These are phyloP conservation scores for Pangasianodon gigas DNA, from an alignment of 2,113 vertebrate species.

Conservation along the genomic window DNA sequence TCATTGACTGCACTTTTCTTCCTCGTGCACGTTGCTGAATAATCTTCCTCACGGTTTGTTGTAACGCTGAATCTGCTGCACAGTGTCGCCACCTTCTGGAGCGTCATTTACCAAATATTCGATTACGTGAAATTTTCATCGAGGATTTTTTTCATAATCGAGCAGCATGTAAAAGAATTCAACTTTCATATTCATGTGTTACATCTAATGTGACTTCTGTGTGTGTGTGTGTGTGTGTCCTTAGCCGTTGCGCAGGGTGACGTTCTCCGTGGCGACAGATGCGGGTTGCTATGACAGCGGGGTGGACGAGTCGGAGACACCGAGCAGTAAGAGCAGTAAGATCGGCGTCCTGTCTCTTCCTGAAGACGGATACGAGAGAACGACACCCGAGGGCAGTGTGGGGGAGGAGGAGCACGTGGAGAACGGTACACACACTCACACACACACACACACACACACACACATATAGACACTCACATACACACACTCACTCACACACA, in stretches of 20 bases:
- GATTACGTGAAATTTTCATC: no score
- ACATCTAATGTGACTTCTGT: background rate
- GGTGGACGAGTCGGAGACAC: slow-evolving; percentile 94
- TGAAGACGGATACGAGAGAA: slow-evolving; percentile 93
- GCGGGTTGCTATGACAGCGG: slow-evolving; percentile 94
- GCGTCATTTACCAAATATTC: background rate
- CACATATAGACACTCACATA: background rate
- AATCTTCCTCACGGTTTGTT: background rate
- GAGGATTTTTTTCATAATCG: no score
- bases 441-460: background rate
- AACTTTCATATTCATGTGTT: background rate
- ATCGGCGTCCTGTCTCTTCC: slow-evolving; percentile 89
- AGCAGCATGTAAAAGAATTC: no score
- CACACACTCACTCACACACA: slow-evolving; percentile 14
- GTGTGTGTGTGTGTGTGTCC: background rate
- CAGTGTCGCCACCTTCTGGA: background rate
- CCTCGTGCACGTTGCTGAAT: no score
- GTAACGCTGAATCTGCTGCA: no score
- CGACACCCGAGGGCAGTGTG: slow-evolving; percentile 94
- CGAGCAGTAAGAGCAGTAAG: slow-evolving; percentile 96
- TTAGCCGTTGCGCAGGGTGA: slow-evolving; percentile 94
- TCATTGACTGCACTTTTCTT: no score
- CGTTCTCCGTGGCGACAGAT: slow-evolving; percentile 93
- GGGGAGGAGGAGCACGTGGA: slow-evolving; percentile 73
- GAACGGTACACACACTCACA: slow-evolving; percentile 8